These are phyloP conservation scores for Artibeus jamaicensis DNA, from an alignment of 2,797 vertebrate species.

Conservation along the genomic window DNA sequence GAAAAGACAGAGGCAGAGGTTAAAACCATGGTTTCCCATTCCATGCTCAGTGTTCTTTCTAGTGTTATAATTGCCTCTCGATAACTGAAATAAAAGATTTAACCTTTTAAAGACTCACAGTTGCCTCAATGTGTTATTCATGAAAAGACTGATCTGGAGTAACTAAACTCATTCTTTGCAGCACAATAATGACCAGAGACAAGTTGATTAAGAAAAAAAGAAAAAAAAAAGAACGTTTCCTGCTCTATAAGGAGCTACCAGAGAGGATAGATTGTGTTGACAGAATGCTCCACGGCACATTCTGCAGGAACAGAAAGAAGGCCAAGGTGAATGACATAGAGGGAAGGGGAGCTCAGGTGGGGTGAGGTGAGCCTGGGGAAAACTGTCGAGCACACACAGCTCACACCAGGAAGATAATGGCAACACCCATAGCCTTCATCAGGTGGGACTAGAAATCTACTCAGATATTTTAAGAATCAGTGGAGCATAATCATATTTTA, in stretches of 20 bases:
- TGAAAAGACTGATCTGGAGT: not conserved
- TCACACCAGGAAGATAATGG: not conserved
- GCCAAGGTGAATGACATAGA: not conserved
- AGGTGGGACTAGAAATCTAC: not conserved
- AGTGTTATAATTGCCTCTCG: not conserved
- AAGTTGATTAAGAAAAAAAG: not conserved
- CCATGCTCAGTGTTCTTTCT: not conserved
- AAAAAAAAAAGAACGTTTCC: not conserved
- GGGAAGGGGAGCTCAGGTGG: not conserved
- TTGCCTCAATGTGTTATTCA: not conserved
- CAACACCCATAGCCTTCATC: not conserved
- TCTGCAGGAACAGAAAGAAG: not conserved
- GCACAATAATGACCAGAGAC: not conserved
- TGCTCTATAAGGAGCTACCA: not conserved
- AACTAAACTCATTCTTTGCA: not conserved
- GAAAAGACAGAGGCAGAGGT: not conserved
- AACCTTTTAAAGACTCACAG: not conserved
- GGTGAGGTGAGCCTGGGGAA: not conserved
- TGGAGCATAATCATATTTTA: not conserved
- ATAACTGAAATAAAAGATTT: not conserved
- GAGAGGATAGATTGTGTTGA: accelerated
- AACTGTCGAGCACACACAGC: not conserved
- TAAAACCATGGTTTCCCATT: not conserved
- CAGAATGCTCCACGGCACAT: not conserved
- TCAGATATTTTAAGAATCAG: not conserved